Base-by-base conservation (phyloP, 2,888 invertebrate genomes). In the Gonocerus acuteangulatus region DNA sequence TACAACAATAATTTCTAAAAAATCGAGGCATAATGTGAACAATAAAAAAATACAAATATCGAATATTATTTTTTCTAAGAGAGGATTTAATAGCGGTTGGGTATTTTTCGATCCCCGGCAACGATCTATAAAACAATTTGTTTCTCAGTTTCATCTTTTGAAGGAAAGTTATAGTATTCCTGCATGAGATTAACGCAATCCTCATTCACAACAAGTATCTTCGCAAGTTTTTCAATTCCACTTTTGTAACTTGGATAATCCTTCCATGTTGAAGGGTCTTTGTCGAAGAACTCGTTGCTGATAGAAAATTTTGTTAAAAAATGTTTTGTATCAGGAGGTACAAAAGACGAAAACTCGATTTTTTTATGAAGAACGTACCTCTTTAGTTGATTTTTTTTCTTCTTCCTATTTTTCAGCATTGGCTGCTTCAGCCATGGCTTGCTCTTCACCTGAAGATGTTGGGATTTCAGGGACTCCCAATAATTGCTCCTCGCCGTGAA, bases 141-240 rank as follows among this genome's bases (percentile, higher is more conserved):
- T 48, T 58, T 58, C 32, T 58, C 48, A 27, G 44, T 36, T 56
- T 65, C 51, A 23, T 66, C 49, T 7, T 62, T 61, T 58, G 23
- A 62, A 66, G 42, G 63, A 73, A 73, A 73, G 63, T 61, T 49
- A 42, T 62, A 58, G 32, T 36, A 65, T 21, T 61, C 61, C 52
- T 63, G 36, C 32, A 27, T 27, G 23, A 65, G 57, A 34, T 60
- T 61, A 34, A 64, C 60, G 23, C 62, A 49, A 47, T 62, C 57
- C 23, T 54, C 59, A 34, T 34, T 32, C 32, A 52, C 59, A 36
- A 27, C 27, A 27, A 58, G 44, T 27, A 27, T 42, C 44, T 42
- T 42, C 44, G 3, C 44, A 42, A 42, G 44, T 42, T 42, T 42
- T 42, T 7, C 44, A 42, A 42, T 42, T 42, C 44, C 44, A 7